Evolutionary conservation across 2,113 vertebrate species (phyloP).

Genomic region (Alligator sinensis): DNA sequence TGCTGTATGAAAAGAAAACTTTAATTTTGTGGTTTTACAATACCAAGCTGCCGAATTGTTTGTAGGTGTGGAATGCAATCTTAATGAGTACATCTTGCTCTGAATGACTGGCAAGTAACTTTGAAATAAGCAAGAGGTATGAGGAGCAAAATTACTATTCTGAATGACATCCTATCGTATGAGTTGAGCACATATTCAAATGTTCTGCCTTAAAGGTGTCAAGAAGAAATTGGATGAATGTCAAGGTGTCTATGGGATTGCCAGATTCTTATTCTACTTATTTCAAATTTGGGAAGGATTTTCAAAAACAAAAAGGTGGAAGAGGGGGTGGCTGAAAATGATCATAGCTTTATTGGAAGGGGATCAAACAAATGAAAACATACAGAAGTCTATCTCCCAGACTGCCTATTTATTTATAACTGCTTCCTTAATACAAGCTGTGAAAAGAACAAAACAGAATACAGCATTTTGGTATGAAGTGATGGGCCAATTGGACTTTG

Average conservation of each 20-base stretch:
- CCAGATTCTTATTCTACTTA: not conserved
- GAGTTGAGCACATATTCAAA: not conserved
- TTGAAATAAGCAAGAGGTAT: not conserved
- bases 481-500: too few relatives aligned
- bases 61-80: constrained; percentile 10
- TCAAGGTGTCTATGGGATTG: not conserved
- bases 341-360: not conserved
- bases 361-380: not conserved
- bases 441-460: not conserved
- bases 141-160: not conserved
- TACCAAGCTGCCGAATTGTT: constrained; percentile 23
- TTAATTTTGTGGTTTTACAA: constrained; percentile 39
- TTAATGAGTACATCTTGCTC: not conserved
- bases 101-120: not conserved
- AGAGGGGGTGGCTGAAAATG: not conserved
- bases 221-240: not conserved
- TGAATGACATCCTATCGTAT: not conserved
- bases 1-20: not conserved
- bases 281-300: not conserved
- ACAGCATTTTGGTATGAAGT: not conserved
- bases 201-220: not conserved
- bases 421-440: not conserved
- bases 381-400: not conserved
- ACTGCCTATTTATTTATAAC: not conserved
- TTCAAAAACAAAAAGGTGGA: not conserved